A percentile compares a stretch with the other conserved stretches of the same genome.
phyloP scores from a whole-genome alignment of 2,113 vertebrate species.

The Hypanus sabinus region DNA sequence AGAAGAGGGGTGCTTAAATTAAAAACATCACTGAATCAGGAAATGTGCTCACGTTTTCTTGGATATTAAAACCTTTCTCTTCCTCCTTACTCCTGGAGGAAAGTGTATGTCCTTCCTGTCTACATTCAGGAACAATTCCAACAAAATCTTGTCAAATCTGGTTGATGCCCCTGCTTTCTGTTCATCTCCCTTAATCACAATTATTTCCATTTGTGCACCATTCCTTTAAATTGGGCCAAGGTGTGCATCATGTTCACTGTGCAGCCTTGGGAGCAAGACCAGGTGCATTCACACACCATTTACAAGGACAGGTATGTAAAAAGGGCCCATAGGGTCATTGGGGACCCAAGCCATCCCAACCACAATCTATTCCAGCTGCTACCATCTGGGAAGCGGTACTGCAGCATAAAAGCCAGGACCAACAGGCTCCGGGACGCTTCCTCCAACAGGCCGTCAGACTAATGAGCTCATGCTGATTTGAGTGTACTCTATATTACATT shows the following conservation, averaged over 20 bases:
- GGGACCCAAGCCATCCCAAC: too few relatives aligned
- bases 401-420: too few relatives aligned
- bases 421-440: too few relatives aligned
- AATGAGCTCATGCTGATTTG: too few relatives aligned
- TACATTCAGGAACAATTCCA: not conserved
- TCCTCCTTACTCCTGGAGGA: not conserved
- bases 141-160: not conserved
- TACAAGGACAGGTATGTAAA: too few relatives aligned
- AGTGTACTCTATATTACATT: too few relatives aligned
- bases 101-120: not conserved
- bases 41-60: not conserved
- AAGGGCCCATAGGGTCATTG: too few relatives aligned
- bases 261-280: not conserved
- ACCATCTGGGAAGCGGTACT: too few relatives aligned
- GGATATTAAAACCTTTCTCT: not conserved
- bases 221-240: not conserved
- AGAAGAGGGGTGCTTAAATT: not conserved
- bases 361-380: too few relatives aligned
- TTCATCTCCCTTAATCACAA: not conserved
- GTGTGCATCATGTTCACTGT: not conserved
- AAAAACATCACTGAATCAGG: not conserved
- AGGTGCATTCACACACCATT: too few relatives aligned
- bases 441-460: too few relatives aligned
- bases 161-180: not conserved
- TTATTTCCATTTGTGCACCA: not conserved